phyloP scores from a whole-genome alignment of 2,113 vertebrate genomes.

The Noturus placidus region DNA sequence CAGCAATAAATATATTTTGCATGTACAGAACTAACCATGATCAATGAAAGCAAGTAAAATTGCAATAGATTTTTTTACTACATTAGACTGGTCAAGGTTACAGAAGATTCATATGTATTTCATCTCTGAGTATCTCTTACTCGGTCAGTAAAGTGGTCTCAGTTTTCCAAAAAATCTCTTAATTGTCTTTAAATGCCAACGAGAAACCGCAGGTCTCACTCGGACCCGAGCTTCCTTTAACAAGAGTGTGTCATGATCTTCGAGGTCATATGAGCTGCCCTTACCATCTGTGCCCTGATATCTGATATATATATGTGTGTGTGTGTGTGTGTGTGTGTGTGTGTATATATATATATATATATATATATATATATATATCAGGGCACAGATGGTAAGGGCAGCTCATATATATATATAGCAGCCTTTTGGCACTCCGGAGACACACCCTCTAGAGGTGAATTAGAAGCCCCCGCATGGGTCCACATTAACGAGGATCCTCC shows the following conservation, averaged over 20 bases:
- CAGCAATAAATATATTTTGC: conserved; percentile 10
- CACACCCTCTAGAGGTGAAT: conserved; percentile 54
- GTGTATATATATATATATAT: no score
- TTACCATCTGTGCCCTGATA: background rate
- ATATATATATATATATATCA: conserved; percentile 5
- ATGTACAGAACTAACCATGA: conserved; percentile 27
- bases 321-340: background rate
- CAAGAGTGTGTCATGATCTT: conserved; percentile 14
- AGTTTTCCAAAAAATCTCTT: background rate
- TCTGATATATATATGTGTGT: no score
- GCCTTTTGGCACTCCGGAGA: conserved; percentile 48
- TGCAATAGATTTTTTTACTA: conserved; percentile 14
- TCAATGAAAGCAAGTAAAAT: conserved; percentile 16
- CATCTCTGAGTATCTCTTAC: conserved; percentile 33
- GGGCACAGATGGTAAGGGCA: no score
- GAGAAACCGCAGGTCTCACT: background rate
- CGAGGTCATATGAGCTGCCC: conserved; percentile 23
- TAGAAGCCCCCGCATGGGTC: conserved; percentile 51
- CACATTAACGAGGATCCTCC: conserved; percentile 67
- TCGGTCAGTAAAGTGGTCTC: conserved; percentile 33
- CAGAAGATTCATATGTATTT: conserved; percentile 16
- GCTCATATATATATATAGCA: conserved; percentile 6
- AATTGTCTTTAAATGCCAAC: background rate
- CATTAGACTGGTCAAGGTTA: conserved; percentile 18
- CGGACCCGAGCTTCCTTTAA: background rate